Percentiles rank a stretch among this genome's conserved stretches.
Evolutionary conservation across 2,797 vertebrate species (phyloP).

Genomic region (Furcifer pardalis): DNA sequence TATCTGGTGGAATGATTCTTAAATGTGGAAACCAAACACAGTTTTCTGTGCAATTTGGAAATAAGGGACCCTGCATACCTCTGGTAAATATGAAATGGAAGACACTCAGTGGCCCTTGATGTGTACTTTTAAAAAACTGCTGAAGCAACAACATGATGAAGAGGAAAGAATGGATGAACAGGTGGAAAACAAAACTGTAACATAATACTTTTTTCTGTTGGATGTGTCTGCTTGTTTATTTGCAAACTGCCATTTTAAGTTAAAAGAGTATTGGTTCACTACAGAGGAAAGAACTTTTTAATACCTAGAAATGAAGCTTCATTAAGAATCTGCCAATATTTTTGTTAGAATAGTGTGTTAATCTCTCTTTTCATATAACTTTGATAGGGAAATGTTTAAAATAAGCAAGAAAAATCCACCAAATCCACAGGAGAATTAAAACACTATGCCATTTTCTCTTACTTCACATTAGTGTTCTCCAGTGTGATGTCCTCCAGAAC

Average conservation of each 20-base stretch:
- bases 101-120: not conserved
- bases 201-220: not conserved
- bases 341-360: not conserved
- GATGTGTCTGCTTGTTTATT: slow-evolving; percentile 5
- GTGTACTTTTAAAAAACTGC: not conserved
- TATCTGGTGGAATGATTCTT: not conserved
- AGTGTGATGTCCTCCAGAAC: not conserved
- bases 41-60: slow-evolving; percentile 6
- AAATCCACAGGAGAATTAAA: not conserved
- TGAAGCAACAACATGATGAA: slow-evolving; percentile 22
- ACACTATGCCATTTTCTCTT: too few relatives aligned
- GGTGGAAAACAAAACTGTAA: not conserved
- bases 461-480: not conserved
- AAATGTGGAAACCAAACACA: not conserved
- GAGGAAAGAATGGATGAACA: slow-evolving; percentile 5
- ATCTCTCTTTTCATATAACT: slow-evolving; percentile 32
- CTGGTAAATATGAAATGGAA: not conserved
- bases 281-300: slow-evolving; percentile 32
- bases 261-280: slow-evolving; percentile 26
- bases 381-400: not conserved
- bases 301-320: slow-evolving; percentile 45
- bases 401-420: not conserved
- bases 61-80: not conserved
- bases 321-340: slow-evolving; percentile 44
- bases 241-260: slow-evolving; percentile 48